Percentiles rank a stretch among this genome's conserved stretches.
Evolutionary conservation across 2,888 invertebrate species (phyloP).

Genomic region (Melipona bicolor): DNA sequence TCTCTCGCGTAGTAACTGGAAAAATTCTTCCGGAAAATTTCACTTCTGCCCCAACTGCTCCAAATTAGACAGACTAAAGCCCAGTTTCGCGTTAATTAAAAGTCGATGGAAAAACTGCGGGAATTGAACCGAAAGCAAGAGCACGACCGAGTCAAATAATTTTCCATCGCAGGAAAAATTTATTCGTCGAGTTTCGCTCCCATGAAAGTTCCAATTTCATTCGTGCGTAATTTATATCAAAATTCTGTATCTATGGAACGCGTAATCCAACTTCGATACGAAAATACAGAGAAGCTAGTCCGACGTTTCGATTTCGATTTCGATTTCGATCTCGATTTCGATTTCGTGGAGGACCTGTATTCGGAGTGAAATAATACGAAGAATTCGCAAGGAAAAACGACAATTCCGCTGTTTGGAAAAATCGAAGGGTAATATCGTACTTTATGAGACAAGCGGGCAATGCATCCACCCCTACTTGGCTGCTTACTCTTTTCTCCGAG

Average conservation of each 20-base stretch:
- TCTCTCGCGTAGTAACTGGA: constrained; percentile 24
- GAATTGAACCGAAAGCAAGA: background rate
- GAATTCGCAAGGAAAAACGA: constrained; percentile 8
- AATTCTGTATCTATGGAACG: background rate
- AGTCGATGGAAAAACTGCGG: background rate
- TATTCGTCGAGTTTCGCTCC: background rate
- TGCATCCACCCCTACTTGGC: background rate
- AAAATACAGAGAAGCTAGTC: background rate
- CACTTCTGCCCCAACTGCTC: background rate
- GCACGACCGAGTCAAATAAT: background rate
- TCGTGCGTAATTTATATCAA: background rate
- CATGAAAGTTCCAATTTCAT: background rate
- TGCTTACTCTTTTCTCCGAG: constrained; percentile 38
- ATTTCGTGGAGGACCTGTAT: background rate
- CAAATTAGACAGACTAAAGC: background rate
- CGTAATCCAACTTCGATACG: background rate
- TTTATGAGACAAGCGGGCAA: constrained; percentile 31
- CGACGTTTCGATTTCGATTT: background rate
- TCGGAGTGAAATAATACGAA: background rate
- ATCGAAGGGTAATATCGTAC: constrained; percentile 28
- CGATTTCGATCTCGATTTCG: constrained; percentile 6
- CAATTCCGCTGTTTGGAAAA: constrained; percentile 38
- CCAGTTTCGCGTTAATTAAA: background rate
- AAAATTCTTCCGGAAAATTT: constrained; percentile 43
- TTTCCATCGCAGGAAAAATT: background rate